Evolutionary conservation across 2,113 vertebrate genomes (phyloP).

Genomic region (Actenoides lindsayi): DNA sequence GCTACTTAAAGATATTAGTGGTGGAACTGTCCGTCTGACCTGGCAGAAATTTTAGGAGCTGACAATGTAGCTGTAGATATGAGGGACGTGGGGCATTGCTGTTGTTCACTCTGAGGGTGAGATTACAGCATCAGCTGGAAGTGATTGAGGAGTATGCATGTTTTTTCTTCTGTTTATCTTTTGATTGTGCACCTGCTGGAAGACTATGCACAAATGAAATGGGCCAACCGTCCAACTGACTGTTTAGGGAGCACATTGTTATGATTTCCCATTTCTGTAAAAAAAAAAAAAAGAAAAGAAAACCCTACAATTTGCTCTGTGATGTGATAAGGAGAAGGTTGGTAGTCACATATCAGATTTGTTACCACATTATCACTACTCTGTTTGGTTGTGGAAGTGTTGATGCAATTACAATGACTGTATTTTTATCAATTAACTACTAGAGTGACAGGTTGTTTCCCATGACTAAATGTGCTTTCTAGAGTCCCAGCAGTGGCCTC

Average conservation of each 20-base stretch:
- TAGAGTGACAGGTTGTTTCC: not conserved
- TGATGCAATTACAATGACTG: not conserved
- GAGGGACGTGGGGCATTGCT: not conserved
- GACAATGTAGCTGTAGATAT: not conserved
- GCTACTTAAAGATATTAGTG: rapidly evolving
- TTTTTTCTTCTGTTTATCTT: not conserved
- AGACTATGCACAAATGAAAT: not conserved
- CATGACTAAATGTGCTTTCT: rapidly evolving
- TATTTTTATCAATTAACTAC: not conserved
- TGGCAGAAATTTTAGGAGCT: not conserved
- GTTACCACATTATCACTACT: not conserved
- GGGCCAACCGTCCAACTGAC: not conserved
- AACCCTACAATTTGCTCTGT: not conserved
- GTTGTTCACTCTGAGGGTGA: not conserved
- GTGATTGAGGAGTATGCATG: not conserved
- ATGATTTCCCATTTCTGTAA: not conserved
- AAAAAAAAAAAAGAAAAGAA: not conserved
- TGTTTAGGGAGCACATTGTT: not conserved
- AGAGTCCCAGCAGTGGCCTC: not conserved
- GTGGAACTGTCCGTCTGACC: not conserved
- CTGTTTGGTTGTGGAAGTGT: not conserved
- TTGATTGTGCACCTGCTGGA: not conserved
- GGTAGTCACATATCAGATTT: rapidly evolving
- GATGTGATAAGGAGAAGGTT: not conserved
- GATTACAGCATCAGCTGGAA: not conserved